phyloP scores from a whole-genome alignment of 2,888 invertebrate genomes.

The Automeris io region DNA sequence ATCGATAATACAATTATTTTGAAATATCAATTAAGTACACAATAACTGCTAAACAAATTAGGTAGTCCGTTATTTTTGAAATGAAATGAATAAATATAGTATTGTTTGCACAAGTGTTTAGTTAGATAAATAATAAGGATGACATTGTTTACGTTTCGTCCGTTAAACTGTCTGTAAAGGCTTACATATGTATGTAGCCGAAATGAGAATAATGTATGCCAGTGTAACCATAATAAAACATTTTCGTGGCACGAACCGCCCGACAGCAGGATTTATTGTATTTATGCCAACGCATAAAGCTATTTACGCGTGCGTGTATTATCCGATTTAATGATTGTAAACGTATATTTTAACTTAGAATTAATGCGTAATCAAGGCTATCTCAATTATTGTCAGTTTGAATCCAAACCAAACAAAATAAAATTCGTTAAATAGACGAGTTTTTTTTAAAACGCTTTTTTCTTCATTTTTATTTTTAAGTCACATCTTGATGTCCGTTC shows the following conservation, averaged over 20 bases:
- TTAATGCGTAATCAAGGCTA: slow-evolving; percentile 19
- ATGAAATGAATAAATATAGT: neutral
- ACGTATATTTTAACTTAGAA: slow-evolving; percentile 19
- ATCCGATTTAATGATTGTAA: slow-evolving; percentile 26
- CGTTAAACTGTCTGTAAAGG: slow-evolving; percentile 14
- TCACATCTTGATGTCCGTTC: too few species aligned
- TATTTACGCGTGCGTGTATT: slow-evolving; percentile 32
- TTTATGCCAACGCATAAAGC: slow-evolving; percentile 24
- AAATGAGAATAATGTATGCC: slow-evolving; percentile 4
- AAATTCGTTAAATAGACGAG: neutral
- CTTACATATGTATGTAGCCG: neutral
- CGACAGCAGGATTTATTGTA: slow-evolving; percentile 20
- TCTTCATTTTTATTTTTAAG: slow-evolving; percentile 5
- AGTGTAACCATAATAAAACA: slow-evolving; percentile 10
- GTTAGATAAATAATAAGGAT: neutral
- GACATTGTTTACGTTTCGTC: slow-evolving; percentile 13
- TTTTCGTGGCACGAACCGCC: slow-evolving; percentile 17
- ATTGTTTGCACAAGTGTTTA: neutral
- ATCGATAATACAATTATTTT: too few species aligned
- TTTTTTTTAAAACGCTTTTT: neutral
- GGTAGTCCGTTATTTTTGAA: too few species aligned
- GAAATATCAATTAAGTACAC: too few species aligned
- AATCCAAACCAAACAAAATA: neutral
- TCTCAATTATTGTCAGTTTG: slow-evolving; percentile 15
- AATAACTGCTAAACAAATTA: too few species aligned